Percentiles rank a stretch among this genome's conserved stretches.
Conservation (phyloP, 2,888 invertebrate genomes). For the Eupithecia vulgata region DNA sequence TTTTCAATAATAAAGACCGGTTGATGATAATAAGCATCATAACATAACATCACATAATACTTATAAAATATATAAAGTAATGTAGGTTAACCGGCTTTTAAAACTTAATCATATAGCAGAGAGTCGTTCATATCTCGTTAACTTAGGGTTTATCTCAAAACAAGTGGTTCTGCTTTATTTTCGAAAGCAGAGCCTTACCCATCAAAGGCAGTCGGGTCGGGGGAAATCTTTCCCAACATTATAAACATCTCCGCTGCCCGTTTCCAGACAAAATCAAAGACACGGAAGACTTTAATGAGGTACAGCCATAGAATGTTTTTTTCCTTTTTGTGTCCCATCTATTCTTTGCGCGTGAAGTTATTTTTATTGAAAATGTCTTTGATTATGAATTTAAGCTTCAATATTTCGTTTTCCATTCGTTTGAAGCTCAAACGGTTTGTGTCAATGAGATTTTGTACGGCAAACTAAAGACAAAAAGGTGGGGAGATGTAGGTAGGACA, state of each 20-base stretch:
- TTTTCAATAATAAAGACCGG: not conserved
- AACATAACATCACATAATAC: not conserved
- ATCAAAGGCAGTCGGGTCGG: constrained; percentile 47
- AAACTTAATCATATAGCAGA: not conserved
- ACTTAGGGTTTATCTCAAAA: constrained; percentile 36
- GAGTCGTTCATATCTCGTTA: constrained; percentile 24
- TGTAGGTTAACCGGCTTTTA: not conserved
- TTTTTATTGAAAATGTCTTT: constrained; percentile 42
- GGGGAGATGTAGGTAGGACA: constrained; percentile 48
- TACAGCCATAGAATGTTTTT: constrained; percentile 61
- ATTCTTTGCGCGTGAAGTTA: constrained; percentile 48
- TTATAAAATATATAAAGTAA: not conserved
- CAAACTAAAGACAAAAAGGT: constrained; percentile 33
- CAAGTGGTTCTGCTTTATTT: constrained; percentile 36
- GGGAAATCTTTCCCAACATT: constrained; percentile 58
- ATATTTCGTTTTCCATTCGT: constrained; percentile 30
- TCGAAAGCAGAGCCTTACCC: constrained; percentile 40
- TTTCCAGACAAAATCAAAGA: constrained; percentile 79
- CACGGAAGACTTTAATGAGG: constrained; percentile 83
- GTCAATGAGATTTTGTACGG: constrained; percentile 23
- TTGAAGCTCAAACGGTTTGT: constrained; percentile 30
- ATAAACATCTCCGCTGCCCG: constrained; percentile 66
- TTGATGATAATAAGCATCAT: too few relatives aligned
- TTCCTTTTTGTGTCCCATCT: constrained; percentile 72
- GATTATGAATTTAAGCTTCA: constrained; percentile 32